A percentile compares a stretch with the other conserved stretches of the same genome.
These are phyloP conservation scores for Ceratina japonica DNA, from an alignment of 1,140 invertebrate species.

Conservation along the genomic window DNA sequence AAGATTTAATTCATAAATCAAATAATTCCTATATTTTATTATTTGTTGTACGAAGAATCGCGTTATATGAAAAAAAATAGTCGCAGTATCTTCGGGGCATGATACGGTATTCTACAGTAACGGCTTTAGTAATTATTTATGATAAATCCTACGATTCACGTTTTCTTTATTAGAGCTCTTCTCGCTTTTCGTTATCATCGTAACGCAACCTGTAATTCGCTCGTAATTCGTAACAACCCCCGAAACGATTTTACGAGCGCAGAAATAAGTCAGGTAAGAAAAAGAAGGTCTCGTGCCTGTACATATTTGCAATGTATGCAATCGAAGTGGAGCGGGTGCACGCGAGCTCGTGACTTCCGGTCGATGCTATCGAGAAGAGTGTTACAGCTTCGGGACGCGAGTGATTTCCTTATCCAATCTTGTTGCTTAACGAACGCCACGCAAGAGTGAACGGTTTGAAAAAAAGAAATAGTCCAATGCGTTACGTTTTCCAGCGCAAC, in stretches of 20 bases:
- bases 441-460: not conserved
- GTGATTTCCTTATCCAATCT: conserved; percentile 48
- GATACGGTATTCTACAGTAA: too few relatives aligned
- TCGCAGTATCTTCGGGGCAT: too few relatives aligned
- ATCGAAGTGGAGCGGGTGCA: conserved; percentile 37
- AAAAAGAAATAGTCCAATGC: not conserved
- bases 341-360: conserved; percentile 51
- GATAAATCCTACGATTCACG: too few relatives aligned
- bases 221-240: conserved; percentile 12
- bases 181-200: not conserved
- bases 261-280: not conserved
- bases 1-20: too few relatives aligned
- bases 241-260: conserved; percentile 22
- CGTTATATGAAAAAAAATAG: too few relatives aligned
- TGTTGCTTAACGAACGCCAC: conserved; percentile 29
- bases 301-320: conserved; percentile 49
- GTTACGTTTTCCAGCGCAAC: too few relatives aligned
- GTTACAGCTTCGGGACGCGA: conserved; percentile 45
- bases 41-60: too few relatives aligned
- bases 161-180: too few relatives aligned
- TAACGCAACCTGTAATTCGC: not conserved
- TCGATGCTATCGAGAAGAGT: conserved; percentile 49
- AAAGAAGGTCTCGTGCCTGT: conserved; percentile 30
- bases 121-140: too few relatives aligned
- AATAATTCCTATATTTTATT: too few relatives aligned